These are phyloP conservation scores for Clarias platycephalus DNA, from an alignment of 2,797 vertebrate genomes.

Conservation along the genomic window DNA sequence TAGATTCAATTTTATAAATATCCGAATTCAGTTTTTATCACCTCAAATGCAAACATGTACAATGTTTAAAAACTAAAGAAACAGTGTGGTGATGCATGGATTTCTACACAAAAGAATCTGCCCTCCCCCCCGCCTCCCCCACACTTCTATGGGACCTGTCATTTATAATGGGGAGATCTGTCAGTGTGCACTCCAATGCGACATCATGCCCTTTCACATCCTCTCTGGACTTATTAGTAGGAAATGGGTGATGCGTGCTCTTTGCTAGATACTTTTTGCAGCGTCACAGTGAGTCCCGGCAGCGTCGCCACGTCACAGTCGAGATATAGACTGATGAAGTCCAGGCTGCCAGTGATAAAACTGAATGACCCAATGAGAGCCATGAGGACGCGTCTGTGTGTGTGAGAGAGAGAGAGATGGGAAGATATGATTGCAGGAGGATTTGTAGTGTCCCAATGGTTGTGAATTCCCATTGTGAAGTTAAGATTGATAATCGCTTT, in stretches of 20 bases:
- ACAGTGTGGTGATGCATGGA: too few relatives aligned
- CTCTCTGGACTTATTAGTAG: neutral
- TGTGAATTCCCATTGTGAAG: conserved; percentile 30
- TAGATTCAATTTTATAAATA: too few relatives aligned
- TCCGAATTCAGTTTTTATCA: too few relatives aligned
- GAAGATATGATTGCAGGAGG: neutral
- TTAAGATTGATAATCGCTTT: conserved; percentile 32
- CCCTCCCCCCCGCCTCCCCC: too few relatives aligned
- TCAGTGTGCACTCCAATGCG: neutral
- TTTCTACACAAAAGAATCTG: too few relatives aligned
- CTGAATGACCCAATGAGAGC: neutral
- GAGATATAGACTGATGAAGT: neutral
- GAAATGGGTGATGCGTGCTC: neutral
- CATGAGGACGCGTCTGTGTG: neutral
- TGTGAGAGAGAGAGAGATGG: neutral
- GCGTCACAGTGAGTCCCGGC: neutral
- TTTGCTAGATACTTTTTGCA: neutral
- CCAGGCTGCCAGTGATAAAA: neutral
- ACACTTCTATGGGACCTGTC: neutral
- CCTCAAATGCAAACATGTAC: too few relatives aligned
- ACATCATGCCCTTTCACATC: neutral
- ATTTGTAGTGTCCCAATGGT: neutral
- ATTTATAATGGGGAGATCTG: neutral
- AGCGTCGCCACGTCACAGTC: neutral
- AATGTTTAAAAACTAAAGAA: too few relatives aligned